phyloP scores from a whole-genome alignment of 2,113 vertebrate species.

The Nansenia antarctica region DNA sequence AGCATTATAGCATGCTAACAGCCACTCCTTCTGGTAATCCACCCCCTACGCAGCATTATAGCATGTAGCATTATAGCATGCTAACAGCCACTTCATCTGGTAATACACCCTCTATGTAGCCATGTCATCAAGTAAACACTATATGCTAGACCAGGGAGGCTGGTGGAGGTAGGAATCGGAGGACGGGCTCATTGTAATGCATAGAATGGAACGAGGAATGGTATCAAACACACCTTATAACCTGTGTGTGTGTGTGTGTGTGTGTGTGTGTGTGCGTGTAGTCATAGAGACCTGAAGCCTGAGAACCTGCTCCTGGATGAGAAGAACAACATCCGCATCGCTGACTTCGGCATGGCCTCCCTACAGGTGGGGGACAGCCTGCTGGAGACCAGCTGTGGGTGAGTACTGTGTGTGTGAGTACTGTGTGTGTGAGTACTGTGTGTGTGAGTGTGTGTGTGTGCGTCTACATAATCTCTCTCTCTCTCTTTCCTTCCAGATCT shows the following conservation, averaged over 20 bases:
- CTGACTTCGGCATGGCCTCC: conserved; percentile 93
- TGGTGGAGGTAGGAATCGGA: no score
- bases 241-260: not conserved
- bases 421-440: conserved; percentile 80
- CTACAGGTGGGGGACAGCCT: conserved; percentile 94
- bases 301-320: conserved; percentile 93
- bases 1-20: no score
- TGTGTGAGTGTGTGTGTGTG: not conserved
- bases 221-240: not conserved
- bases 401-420: conserved; percentile 63
- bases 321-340: conserved; percentile 93
- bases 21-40: conserved; percentile 90
- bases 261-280: conserved; percentile 51
- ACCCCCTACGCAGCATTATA: conserved; percentile 15
- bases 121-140: no score
- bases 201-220: no score
- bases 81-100: conserved; percentile 95
- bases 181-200: no score
- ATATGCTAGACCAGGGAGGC: no score
- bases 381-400: conserved; percentile 94
- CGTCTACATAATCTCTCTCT: not conserved
- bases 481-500: conserved; percentile 68
- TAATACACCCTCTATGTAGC: conserved; percentile 52
- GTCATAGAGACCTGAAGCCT: conserved; percentile 93
- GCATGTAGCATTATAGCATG: no score